A percentile compares a stretch with the other conserved stretches of the same genome.
Conservation (phyloP, 2,113 vertebrate genomes). For the Dascyllus trimaculatus region DNA sequence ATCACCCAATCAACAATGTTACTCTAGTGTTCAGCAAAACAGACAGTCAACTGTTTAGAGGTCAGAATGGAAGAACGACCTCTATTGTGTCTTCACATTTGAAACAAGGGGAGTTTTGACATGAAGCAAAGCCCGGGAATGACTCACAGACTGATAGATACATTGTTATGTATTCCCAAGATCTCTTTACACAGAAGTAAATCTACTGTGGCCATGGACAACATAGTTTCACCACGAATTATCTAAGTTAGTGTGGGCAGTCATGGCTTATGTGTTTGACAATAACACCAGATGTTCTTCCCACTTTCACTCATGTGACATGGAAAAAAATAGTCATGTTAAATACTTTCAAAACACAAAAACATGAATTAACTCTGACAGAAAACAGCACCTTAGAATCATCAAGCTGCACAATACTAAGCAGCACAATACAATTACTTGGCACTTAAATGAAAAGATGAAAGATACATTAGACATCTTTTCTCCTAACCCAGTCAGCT, state of each 20-base stretch:
- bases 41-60: constrained; percentile 69
- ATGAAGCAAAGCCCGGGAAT: constrained; percentile 57
- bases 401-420: not conserved
- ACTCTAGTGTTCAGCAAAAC: constrained; percentile 62
- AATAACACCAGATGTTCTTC: constrained; percentile 72
- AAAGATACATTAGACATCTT: not conserved
- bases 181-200: constrained; percentile 45
- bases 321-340: not conserved
- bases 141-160: constrained; percentile 74
- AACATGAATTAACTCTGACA: not conserved
- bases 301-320: constrained; percentile 36
- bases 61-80: constrained; percentile 70
- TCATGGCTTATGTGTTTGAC: constrained; percentile 17
- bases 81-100: constrained; percentile 74
- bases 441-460: not conserved
- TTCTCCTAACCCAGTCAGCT: not conserved
- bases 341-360: not conserved
- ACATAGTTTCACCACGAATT: constrained; percentile 60
- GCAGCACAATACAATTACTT: not conserved
- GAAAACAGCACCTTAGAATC: not conserved
- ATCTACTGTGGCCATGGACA: constrained; percentile 59
- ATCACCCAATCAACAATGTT: constrained; percentile 72
- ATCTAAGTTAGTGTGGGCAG: constrained; percentile 59
- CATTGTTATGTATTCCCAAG: constrained; percentile 71
- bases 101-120: constrained; percentile 79